phyloP scores from a whole-genome alignment of 2,113 vertebrate genomes.

The Phycodurus eques region DNA sequence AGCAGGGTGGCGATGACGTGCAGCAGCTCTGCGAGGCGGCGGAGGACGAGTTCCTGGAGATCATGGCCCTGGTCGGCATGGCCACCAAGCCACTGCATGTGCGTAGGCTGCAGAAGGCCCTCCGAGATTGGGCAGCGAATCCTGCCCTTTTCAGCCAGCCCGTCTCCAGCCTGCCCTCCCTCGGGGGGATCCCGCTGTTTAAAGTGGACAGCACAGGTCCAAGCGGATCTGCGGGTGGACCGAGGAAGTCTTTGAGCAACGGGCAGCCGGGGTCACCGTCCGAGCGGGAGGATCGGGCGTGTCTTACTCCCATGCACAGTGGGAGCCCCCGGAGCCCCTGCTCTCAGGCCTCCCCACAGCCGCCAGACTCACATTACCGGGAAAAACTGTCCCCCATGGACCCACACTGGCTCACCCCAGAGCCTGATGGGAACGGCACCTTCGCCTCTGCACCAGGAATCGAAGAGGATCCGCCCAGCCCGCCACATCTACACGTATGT shows the following conservation, averaged over 20 bases:
- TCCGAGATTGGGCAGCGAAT: constrained; percentile 94
- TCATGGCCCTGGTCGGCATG: constrained; percentile 99
- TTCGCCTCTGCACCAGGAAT: constrained; percentile 55
- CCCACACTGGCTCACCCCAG: constrained; percentile 83
- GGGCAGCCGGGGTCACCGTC: constrained; percentile 81
- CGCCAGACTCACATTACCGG: constrained; percentile 69
- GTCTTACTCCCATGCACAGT: constrained; percentile 77
- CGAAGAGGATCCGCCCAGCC: constrained; percentile 80
- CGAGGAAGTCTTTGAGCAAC: constrained; percentile 82
- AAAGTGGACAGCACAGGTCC: constrained; percentile 83
- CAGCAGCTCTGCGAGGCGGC: constrained; percentile 96
- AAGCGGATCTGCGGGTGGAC: constrained; percentile 46
- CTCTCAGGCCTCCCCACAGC: constrained; percentile 81
- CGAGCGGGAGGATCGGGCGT: constrained; percentile 75
- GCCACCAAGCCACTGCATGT: constrained; percentile 97
- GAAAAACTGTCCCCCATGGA: constrained; percentile 85
- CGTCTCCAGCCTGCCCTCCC: constrained; percentile 74
- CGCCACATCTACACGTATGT: constrained; percentile 73
- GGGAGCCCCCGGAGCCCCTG: constrained; percentile 86
- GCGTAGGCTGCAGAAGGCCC: constrained; percentile 91
- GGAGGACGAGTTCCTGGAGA: constrained; percentile 97
- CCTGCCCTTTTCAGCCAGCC: constrained; percentile 92
- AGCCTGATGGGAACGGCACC: constrained; percentile 76
- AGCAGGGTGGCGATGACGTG: constrained; percentile 97
- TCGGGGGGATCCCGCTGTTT: constrained; percentile 87